Evolutionary conservation across 2,113 vertebrate species (phyloP), one percentile per base, ranked within the genome.

Genomic region (Perca fluviatilis): DNA sequence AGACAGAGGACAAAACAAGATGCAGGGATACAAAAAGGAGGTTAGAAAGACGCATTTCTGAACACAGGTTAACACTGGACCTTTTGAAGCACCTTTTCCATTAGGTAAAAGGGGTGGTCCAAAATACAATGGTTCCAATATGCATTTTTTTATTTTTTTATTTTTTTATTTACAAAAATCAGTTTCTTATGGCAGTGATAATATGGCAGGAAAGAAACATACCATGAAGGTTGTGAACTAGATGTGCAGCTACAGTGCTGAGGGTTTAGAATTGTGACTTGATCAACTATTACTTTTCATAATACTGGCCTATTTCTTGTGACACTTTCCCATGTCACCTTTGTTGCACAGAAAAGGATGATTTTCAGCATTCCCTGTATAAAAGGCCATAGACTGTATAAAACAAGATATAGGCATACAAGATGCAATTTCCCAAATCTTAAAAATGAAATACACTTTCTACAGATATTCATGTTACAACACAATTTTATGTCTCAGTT

Each of bases 401-500:
- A 43, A 43, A 11, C 10, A 11, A 43, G 40, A 43, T 43, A 43
- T 11, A 23, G 11, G 8, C 46, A 58, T 46, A 46, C 11, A 81
- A 11, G 49, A n/a, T 43, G 3, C 4, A 23, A 47, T 64, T 50
- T 25, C 23, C 40, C 6, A 0, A 54, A 53, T 47, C 19, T 51
- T 40, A 49, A 30, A 74, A 63, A 67, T 23, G 6, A 47, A 47
- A 49, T 0, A 33, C 36, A 63, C 27, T 64, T 61, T 81, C 62
- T 36, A 11, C 60, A 79, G 13, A 63, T n/a, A 25, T 78, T 43
- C 0, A 1, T 54, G 50, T 85, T 77, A 49, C 73, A 79, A 81
- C 62, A 76, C 56, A 50, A 33, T 68, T 19, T 82, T 70, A 74
- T 82, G 56, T 46, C 61, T 74, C 51, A 77, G 47, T 87, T 51